Percentiles rank a stretch among this genome's conserved stretches.
These are phyloP conservation scores for Embiotoca jacksoni DNA, from an alignment of 2,113 vertebrate genomes.

Conservation along the genomic window DNA sequence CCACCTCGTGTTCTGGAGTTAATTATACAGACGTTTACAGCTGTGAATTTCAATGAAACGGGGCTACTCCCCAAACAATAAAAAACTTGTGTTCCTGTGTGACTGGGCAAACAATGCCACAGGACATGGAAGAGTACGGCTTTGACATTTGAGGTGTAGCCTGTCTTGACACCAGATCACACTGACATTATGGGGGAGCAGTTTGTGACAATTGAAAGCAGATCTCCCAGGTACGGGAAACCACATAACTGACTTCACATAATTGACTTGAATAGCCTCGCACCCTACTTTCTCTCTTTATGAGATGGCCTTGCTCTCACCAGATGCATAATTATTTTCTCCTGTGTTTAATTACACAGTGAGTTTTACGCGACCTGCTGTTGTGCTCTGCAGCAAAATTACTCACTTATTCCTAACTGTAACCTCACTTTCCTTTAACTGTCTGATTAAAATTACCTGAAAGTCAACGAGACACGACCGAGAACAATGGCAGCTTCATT, in stretches of 20 bases:
- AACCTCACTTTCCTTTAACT: slow-evolving; percentile 51
- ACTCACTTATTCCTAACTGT: slow-evolving; percentile 78
- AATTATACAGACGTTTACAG: slow-evolving; percentile 81
- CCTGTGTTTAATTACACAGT: slow-evolving; percentile 82
- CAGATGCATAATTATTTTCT: slow-evolving; percentile 84
- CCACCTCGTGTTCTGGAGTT: slow-evolving; percentile 80
- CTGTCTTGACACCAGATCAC: slow-evolving; percentile 61
- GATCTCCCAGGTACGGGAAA: slow-evolving; percentile 79
- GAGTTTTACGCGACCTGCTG: slow-evolving; percentile 77
- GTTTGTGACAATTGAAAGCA: slow-evolving; percentile 60
- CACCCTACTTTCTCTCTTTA: slow-evolving; percentile 71
- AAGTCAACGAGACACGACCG: slow-evolving; percentile 48
- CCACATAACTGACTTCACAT: slow-evolving; percentile 80
- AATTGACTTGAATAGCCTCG: slow-evolving; percentile 83
- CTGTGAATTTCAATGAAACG: slow-evolving; percentile 78
- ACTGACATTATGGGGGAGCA: slow-evolving; percentile 44
- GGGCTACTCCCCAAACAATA: slow-evolving; percentile 71
- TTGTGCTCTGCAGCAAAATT: slow-evolving; percentile 75
- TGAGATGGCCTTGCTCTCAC: slow-evolving; percentile 72
- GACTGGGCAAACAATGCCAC: slow-evolving; percentile 70
- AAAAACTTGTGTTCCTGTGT: slow-evolving; percentile 61
- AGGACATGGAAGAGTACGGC: slow-evolving; percentile 51
- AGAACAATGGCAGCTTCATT: slow-evolving; percentile 63
- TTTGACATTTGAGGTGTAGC: slow-evolving; percentile 59
- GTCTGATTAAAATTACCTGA: slow-evolving; percentile 62